Base-by-base conservation (phyloP, 1,140 invertebrate species). In the Pseudachorutes palmiensis region DNA sequence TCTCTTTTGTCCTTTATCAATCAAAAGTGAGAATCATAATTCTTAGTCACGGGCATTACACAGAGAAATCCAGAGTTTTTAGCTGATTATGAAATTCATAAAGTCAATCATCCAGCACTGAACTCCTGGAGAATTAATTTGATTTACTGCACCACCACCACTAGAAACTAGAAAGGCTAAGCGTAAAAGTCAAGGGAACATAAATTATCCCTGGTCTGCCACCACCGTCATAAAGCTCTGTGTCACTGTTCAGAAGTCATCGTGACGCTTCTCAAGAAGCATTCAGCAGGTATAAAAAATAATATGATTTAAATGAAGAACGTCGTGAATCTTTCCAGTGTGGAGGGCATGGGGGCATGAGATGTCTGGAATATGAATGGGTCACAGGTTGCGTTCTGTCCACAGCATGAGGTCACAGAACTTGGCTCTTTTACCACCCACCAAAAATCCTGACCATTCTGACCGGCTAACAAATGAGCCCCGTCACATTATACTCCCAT, bases 391-490 rank as follows among this genome's bases (percentile, higher is more conserved):
- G 68, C 57, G 45, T 64, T 59, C 61, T 12, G 28, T 61, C 62
- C 66, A 36, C 72, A 67, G 67, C 69, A 73, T 73, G 72, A 65
- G 69, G 67, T 70, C 69, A 70, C 36, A 45, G 19, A 45, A 45
- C 9, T 12, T 19, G 36, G 9, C 19, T 45, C 9, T 9, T 30
- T 62, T 73, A 57, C 72, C 72, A 73, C 72, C 72, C 72, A 73
- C 69, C 67, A 68, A 62, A 67, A 62, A 67, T 68, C 64, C 67
- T 69, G 67, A 68, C 66, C 65, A 65, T 67, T 49, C 29, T 66
- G n/a, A 67, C 48, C 71, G 41, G 67, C 62, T 73, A 73, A 73
- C 69, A 73, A 73, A 73, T 73, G 72, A 73, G 67, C 57, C 69
- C 62, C 65, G 72, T 73, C 68, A 68, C 70, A 68, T 57, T 61